phyloP scores from a whole-genome alignment of 1,140 invertebrate genomes.

The Dendroctonus ponderosae region DNA sequence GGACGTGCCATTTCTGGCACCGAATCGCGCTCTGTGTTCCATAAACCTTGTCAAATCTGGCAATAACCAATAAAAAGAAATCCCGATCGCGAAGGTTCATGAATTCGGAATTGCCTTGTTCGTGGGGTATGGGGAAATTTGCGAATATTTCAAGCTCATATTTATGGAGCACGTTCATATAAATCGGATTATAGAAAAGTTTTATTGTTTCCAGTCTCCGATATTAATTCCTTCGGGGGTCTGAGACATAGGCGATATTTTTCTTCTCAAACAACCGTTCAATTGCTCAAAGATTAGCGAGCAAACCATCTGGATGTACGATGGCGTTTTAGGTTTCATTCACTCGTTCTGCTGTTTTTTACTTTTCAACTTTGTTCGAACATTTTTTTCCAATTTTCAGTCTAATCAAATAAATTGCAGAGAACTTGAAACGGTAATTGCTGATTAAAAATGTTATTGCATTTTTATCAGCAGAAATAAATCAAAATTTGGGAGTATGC shows the following conservation, averaged over 20 bases:
- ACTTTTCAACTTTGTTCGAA: too few species aligned
- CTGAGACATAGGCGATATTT: neutral
- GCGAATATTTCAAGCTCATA: constrained; percentile 15
- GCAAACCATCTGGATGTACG: too few species aligned
- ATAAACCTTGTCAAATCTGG: constrained; percentile 9
- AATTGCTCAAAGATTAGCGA: too few species aligned
- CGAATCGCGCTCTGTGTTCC: constrained; percentile 2
- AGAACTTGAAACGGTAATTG: too few species aligned
- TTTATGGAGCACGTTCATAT: constrained; percentile 5
- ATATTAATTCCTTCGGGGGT: constrained; percentile 10
- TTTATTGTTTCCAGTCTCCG: constrained; percentile 9
- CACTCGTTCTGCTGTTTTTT: too few species aligned
- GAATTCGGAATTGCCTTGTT: constrained; percentile 13
- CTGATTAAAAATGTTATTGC: too few species aligned
- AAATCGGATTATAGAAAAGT: constrained; percentile 19
- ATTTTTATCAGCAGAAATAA: too few species aligned
- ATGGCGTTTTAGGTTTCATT: too few species aligned
- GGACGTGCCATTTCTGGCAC: too few species aligned
- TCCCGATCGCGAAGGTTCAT: constrained; percentile 11
- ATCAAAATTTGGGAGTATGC: too few species aligned
- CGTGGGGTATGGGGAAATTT: neutral
- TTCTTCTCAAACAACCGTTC: neutral
- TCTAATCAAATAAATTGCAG: too few species aligned
- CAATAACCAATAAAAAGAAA: constrained; percentile 19
- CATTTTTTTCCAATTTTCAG: too few species aligned